phyloP scores from a whole-genome alignment of 2,888 invertebrate species.

The Aphrophora alni region DNA sequence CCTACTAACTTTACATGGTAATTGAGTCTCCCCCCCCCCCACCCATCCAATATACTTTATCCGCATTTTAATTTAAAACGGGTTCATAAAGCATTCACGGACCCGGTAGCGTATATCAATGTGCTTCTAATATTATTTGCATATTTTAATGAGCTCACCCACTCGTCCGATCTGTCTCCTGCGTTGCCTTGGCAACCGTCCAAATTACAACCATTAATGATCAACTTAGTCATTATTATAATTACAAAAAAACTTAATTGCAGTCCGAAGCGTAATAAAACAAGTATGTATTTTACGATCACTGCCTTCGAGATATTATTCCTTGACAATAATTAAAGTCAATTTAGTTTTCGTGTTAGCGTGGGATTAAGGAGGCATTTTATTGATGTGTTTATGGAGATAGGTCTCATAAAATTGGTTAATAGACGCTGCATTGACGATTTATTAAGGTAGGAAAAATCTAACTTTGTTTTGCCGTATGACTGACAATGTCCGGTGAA shows the following conservation, averaged over 20 bases:
- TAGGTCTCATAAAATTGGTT: too few relatives aligned
- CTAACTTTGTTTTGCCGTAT: too few relatives aligned
- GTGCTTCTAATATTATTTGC: background rate
- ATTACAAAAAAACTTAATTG: conserved; percentile 4
- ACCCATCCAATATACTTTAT: background rate
- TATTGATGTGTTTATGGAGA: too few relatives aligned
- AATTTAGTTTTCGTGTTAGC: background rate
- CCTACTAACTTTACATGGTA: background rate
- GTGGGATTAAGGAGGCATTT: too few relatives aligned
- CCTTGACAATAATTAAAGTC: conserved; percentile 6
- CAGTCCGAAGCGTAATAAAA: background rate
- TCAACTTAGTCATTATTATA: conserved; percentile 2
- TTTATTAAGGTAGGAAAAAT: too few relatives aligned
- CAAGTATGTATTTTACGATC: conserved; percentile 5
- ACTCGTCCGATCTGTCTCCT: background rate
- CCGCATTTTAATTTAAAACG: background rate
- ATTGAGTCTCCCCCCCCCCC: background rate
- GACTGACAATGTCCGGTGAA: too few relatives aligned
- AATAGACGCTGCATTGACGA: too few relatives aligned
- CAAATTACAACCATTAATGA: background rate
- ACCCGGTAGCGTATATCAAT: background rate
- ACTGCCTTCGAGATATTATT: background rate
- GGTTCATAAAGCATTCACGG: background rate
- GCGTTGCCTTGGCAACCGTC: background rate
- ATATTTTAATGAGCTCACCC: background rate